These are phyloP conservation scores for Idaea dimidiata DNA, from an alignment of 2,888 invertebrate species.

Conservation along the genomic window DNA sequence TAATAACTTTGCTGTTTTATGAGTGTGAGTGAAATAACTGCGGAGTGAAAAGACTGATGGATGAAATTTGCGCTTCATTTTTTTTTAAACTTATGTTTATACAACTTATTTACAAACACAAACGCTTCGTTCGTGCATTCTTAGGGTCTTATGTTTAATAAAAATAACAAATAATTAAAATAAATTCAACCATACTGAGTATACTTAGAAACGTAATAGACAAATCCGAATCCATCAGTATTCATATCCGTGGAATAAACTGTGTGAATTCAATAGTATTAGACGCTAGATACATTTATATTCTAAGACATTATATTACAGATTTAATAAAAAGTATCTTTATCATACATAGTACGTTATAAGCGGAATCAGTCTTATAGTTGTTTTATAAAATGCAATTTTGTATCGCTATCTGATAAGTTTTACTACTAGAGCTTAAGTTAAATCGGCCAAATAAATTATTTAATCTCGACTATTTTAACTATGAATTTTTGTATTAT, in stretches of 20 bases:
- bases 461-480: conserved; percentile 40
- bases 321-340: neutral
- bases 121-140: no score
- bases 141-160: no score
- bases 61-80: no score
- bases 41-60: neutral
- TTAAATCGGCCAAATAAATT: conserved; percentile 55
- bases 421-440: conserved; percentile 36
- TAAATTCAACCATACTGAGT: no score
- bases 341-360: neutral
- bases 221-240: no score
- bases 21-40: neutral
- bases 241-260: no score
- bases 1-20: neutral
- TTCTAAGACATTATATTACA: neutral
- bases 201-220: no score
- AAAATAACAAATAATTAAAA: no score
- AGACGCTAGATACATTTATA: neutral
- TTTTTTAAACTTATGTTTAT: no score
- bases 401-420: conserved; percentile 13
- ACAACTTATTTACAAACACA: no score
- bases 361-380: neutral
- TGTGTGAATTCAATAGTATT: neutral
- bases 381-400: neutral
- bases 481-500: conserved; percentile 41